phyloP scores from a whole-genome alignment of 1,140 invertebrate genomes.

The Dreissena polymorpha region DNA sequence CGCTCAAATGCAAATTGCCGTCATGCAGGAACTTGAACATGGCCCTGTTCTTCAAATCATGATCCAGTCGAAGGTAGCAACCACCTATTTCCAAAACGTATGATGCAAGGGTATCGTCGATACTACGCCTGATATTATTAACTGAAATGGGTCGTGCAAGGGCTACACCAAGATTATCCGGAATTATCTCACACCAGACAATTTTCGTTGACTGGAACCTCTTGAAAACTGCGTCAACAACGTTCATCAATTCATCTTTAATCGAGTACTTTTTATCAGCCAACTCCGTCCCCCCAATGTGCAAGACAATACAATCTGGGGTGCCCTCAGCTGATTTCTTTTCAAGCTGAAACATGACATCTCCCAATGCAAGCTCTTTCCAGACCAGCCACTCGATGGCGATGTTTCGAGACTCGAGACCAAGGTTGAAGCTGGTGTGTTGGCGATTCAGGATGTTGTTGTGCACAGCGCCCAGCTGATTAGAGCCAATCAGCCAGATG shows the following conservation, averaged over 20 bases:
- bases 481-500: not conserved
- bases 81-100: slow-evolving; percentile 9
- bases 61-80: slow-evolving; percentile 22
- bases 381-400: not conserved
- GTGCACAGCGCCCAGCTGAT: not conserved
- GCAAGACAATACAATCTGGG: slow-evolving; percentile 36
- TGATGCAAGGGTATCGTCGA: slow-evolving; percentile 24
- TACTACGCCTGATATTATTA: not conserved
- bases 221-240: not conserved
- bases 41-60: not conserved
- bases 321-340: slow-evolving; percentile 1
- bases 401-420: not conserved
- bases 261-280: not conserved
- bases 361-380: not conserved
- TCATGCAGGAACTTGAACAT: slow-evolving; percentile 13
- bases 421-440: not conserved
- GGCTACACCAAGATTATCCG: not conserved
- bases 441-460: not conserved
- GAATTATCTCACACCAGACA: slow-evolving; percentile 34
- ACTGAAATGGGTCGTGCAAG: not conserved
- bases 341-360: not conserved
- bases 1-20: not conserved
- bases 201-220: slow-evolving; percentile 12
- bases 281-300: slow-evolving; percentile 40
- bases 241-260: not conserved